phyloP scores from a whole-genome alignment of 2,797 vertebrate genomes.

The Micromesistius poutassou region DNA sequence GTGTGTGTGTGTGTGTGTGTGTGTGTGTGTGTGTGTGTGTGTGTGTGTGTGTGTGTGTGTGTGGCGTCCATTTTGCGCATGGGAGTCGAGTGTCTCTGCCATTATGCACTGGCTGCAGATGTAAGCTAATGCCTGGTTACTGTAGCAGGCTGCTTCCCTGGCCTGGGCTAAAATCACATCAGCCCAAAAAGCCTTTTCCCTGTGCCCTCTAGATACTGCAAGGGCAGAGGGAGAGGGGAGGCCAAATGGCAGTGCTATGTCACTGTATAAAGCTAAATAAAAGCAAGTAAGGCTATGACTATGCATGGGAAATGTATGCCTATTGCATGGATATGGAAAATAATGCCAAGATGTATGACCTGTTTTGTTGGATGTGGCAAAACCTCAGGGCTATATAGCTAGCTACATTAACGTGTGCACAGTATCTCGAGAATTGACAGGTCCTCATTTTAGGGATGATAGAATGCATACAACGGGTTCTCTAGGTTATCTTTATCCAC shows the following conservation, averaged over 20 bases:
- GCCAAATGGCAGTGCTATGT: too few species aligned
- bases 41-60: slow-evolving; percentile 9
- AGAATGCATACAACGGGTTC: not conserved
- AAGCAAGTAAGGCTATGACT: too few species aligned
- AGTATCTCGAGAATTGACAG: not conserved
- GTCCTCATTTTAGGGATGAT: not conserved
- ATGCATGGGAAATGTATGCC: too few species aligned
- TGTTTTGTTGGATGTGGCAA: not conserved
- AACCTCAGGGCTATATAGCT: not conserved
- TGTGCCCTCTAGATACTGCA: slow-evolving; percentile 44
- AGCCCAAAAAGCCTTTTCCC: slow-evolving; percentile 56
- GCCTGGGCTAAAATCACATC: slow-evolving; percentile 42
- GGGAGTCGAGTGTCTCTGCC: not conserved
- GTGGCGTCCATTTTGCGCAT: slow-evolving; percentile 30
- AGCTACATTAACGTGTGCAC: not conserved
- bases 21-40: slow-evolving; percentile 12
- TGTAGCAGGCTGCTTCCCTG: slow-evolving; percentile 24
- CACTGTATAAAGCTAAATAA: too few species aligned
- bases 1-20: slow-evolving; percentile 8
- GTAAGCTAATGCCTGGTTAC: slow-evolving; percentile 32
- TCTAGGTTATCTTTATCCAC: not conserved
- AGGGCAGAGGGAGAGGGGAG: slow-evolving; percentile 21
- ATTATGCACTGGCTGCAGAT: slow-evolving; percentile 25
- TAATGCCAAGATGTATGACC: not conserved
- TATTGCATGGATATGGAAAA: not conserved